Percentiles rank a stretch among this genome's conserved stretches.
Evolutionary conservation across 2,113 vertebrate genomes (phyloP).

Genomic region (Sakesphorus luctuosus): DNA sequence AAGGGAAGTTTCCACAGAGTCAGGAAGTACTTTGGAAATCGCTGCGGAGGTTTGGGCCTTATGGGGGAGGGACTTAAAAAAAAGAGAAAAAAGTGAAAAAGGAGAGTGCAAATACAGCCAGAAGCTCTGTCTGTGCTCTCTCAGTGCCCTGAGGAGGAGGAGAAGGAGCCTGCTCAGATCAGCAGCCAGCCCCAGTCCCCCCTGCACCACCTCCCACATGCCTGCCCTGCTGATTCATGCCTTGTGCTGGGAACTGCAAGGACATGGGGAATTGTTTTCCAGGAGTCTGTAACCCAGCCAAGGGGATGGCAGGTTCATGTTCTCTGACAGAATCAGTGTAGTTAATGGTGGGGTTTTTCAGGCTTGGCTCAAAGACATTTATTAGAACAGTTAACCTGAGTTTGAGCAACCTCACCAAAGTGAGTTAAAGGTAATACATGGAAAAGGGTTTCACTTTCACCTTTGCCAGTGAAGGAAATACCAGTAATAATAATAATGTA

Average conservation of each 20-base stretch:
- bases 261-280: background rate
- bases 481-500: background rate
- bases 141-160: background rate
- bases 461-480: background rate
- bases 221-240: background rate
- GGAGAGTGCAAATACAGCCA: background rate
- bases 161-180: background rate
- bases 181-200: background rate
- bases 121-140: background rate
- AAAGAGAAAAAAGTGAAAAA: background rate
- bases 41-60: background rate
- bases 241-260: background rate
- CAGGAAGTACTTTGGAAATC: background rate
- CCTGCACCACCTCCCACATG: background rate
- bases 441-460: background rate
- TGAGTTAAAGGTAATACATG: background rate
- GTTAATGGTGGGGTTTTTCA: background rate
- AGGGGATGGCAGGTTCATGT: background rate
- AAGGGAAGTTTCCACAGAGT: background rate
- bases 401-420: background rate
- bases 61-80: background rate
- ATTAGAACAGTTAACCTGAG: background rate
- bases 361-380: background rate
- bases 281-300: background rate
- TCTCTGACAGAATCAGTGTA: background rate